Evolutionary conservation across 1,140 invertebrate genomes (phyloP).

Genomic region (Drosophila malerkotliana): DNA sequence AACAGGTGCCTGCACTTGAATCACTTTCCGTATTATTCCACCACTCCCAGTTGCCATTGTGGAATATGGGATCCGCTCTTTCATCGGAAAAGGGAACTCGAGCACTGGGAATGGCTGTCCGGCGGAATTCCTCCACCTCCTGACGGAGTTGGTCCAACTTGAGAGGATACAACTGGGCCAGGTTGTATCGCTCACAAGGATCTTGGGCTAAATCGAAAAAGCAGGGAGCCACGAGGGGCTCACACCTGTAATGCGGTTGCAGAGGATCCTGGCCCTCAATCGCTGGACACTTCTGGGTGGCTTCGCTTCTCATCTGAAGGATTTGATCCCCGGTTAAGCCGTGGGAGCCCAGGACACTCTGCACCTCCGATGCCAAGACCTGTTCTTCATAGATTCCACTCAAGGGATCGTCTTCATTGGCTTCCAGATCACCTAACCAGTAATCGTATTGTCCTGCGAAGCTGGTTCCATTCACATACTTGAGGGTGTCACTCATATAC

Average conservation of each 20-base stretch:
- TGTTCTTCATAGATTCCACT: slow-evolving; percentile 52
- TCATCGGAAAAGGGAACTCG: slow-evolving; percentile 40
- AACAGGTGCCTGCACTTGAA: slow-evolving; percentile 11
- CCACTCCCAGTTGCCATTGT: slow-evolving; percentile 70
- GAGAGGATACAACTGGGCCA: slow-evolving; percentile 84
- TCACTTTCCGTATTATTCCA: slow-evolving; percentile 56
- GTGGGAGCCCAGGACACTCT: slow-evolving; percentile 41
- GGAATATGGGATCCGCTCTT: slow-evolving; percentile 50
- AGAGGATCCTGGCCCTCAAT: slow-evolving; percentile 26
- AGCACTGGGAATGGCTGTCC: slow-evolving; percentile 39
- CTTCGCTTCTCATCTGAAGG: slow-evolving; percentile 83
- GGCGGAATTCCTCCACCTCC: slow-evolving; percentile 59
- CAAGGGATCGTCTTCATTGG: slow-evolving; percentile 47
- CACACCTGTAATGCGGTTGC: slow-evolving; percentile 47
- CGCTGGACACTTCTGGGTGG: slow-evolving; percentile 83
- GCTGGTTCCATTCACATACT: slow-evolving; percentile 88
- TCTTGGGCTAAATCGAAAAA: slow-evolving; percentile 90
- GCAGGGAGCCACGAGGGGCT: slow-evolving; percentile 86
- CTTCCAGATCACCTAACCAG: slow-evolving; percentile 84
- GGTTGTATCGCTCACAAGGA: slow-evolving; percentile 91
- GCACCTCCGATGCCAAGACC: slow-evolving; percentile 63
- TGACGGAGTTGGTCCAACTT: slow-evolving; percentile 56
- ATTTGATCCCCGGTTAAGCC: slow-evolving; percentile 65
- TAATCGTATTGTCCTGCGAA: slow-evolving; percentile 84
- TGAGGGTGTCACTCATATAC: slow-evolving; percentile 88